Conservation (phyloP, 2,797 vertebrate genomes). For the Artibeus lituratus region DNA sequence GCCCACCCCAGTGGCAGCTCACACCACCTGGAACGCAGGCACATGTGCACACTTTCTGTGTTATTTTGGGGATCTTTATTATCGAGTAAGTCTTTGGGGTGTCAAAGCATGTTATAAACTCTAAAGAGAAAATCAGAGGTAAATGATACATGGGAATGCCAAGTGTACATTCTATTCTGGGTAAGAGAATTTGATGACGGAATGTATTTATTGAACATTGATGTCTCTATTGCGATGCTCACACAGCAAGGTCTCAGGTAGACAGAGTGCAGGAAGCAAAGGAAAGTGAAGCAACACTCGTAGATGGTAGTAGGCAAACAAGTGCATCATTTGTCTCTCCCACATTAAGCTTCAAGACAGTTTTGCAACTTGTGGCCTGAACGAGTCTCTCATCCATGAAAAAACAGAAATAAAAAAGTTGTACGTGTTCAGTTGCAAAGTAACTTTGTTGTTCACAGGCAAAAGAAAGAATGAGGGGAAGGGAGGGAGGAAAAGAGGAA, state of each 20-base stretch:
- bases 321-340: neutral
- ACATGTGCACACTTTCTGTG: neutral
- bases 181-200: neutral
- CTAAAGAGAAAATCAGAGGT: neutral
- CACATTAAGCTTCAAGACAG: neutral
- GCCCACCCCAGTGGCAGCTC: neutral
- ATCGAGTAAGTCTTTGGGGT: neutral
- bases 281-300: neutral
- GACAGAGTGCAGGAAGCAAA: neutral
- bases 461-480: neutral
- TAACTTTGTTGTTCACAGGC: neutral
- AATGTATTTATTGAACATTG: neutral
- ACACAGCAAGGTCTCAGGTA: too few species aligned
- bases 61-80: conserved; percentile 50
- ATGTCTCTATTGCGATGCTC: neutral
- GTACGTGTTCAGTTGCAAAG: neutral
- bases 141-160: neutral
- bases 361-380: neutral
- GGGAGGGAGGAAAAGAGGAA: rapidly evolving
- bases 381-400: neutral
- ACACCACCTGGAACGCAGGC: neutral
- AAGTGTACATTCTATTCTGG: neutral
- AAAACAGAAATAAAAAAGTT: neutral
- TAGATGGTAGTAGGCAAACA: neutral
- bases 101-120: neutral